These are phyloP conservation scores for Platysteira castanea DNA, from an alignment of 2,113 vertebrate species.

Conservation along the genomic window DNA sequence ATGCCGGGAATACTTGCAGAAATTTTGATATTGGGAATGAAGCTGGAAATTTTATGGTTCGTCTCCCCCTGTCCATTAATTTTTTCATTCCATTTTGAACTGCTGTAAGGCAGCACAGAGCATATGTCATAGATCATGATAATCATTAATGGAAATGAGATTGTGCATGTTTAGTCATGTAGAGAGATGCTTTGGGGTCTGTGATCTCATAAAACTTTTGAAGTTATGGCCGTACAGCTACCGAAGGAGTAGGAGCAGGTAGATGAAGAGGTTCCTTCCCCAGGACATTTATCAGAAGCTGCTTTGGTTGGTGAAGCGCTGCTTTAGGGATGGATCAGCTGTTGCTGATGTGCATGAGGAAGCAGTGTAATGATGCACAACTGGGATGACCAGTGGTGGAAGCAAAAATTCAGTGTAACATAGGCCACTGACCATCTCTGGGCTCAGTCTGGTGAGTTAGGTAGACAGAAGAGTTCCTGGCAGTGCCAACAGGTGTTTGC, in stretches of 20 bases:
- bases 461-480: neutral
- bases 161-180: neutral
- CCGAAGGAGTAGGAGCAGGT: neutral
- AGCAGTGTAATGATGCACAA: neutral
- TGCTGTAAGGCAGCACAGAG: neutral
- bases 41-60: neutral
- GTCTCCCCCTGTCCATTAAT: neutral
- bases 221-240: neutral
- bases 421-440: neutral
- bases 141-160: neutral
- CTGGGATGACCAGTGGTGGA: neutral
- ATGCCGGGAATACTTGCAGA: neutral
- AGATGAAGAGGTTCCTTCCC: neutral
- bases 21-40: neutral
- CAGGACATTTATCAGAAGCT: neutral
- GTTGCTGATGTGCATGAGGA: neutral
- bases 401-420: neutral
- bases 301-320: neutral
- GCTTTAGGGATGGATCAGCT: neutral
- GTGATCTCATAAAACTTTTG: neutral
- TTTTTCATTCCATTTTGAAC: neutral
- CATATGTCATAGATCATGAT: neutral
- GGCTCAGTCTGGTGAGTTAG: neutral
- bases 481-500: neutral
- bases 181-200: neutral